Evolutionary conservation across 1,140 invertebrate genomes (phyloP).

Genomic region (Watersipora subatra): DNA sequence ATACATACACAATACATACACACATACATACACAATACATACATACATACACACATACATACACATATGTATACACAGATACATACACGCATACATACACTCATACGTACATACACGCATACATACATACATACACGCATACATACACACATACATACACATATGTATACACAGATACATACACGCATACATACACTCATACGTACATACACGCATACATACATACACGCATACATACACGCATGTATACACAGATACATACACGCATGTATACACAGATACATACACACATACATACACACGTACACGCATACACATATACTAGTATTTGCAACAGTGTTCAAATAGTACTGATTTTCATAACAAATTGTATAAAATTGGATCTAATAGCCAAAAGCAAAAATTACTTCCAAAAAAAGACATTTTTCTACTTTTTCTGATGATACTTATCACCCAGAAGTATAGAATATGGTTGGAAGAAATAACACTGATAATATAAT

Average conservation of each 20-base stretch:
- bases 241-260: slow-evolving; percentile 17
- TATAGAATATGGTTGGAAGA: too few relatives aligned
- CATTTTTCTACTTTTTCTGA: too few relatives aligned
- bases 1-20: too few relatives aligned
- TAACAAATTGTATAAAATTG: too few relatives aligned
- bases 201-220: slow-evolving; percentile 10
- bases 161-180: slow-evolving; percentile 10
- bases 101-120: slow-evolving; percentile 11
- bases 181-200: slow-evolving; percentile 9
- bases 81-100: slow-evolving; percentile 8
- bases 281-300: slow-evolving; percentile 12
- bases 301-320: slow-evolving; percentile 6
- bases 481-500: too few relatives aligned
- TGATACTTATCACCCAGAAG: too few relatives aligned
- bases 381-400: too few relatives aligned
- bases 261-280: slow-evolving; percentile 6
- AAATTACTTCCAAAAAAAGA: too few relatives aligned
- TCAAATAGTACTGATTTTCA: too few relatives aligned
- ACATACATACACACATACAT: slow-evolving; percentile 8
- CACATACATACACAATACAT: too few relatives aligned
- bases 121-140: slow-evolving; percentile 13
- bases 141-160: slow-evolving; percentile 8
- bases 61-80: slow-evolving; percentile 11
- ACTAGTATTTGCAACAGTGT: too few relatives aligned
- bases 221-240: slow-evolving; percentile 15